Conservation (phyloP, 2,888 invertebrate species). For the Lasioglossum morio region DNA sequence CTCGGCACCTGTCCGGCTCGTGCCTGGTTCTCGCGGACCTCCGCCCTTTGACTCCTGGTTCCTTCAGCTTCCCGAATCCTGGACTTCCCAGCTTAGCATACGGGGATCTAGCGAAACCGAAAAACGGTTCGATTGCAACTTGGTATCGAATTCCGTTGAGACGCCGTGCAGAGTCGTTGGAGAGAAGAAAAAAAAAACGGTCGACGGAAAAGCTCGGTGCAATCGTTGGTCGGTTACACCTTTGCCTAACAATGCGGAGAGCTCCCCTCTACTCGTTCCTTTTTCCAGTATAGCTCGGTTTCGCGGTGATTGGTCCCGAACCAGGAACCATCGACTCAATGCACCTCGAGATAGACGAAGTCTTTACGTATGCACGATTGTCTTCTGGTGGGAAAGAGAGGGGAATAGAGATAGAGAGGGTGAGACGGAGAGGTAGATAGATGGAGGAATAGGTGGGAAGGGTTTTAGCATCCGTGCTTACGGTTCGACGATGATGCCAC, state of each 20-base stretch:
- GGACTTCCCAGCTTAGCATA: not conserved
- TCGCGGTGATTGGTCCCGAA: conserved; percentile 54
- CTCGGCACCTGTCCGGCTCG: conserved; percentile 63
- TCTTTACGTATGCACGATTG: conserved; percentile 81
- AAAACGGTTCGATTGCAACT: not conserved
- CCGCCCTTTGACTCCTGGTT: conserved; percentile 2
- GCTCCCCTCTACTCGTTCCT: not conserved
- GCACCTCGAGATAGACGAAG: conserved; percentile 71
- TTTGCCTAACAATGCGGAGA: conserved; percentile 81
- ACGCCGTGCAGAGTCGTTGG: conserved; percentile 32
- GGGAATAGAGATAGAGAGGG: not conserved
- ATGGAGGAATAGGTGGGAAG: conserved; percentile 46
- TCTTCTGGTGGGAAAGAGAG: conserved; percentile 59
- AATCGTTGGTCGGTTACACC: conserved; percentile 75
- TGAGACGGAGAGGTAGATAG: not conserved
- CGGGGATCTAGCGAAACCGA: not conserved
- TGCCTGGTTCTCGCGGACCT: conserved; percentile 33
- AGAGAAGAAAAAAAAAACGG: conserved; percentile 63
- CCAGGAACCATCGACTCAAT: conserved; percentile 70
- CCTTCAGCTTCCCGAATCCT: not conserved
- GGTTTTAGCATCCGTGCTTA: conserved; percentile 67
- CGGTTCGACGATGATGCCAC: conserved; percentile 66
- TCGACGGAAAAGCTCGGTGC: conserved; percentile 59
- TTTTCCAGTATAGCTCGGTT: conserved; percentile 30
- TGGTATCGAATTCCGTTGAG: conserved; percentile 34